Evolutionary conservation across 2,113 vertebrate species (phyloP).

Genomic region (Thomomys bottae): DNA sequence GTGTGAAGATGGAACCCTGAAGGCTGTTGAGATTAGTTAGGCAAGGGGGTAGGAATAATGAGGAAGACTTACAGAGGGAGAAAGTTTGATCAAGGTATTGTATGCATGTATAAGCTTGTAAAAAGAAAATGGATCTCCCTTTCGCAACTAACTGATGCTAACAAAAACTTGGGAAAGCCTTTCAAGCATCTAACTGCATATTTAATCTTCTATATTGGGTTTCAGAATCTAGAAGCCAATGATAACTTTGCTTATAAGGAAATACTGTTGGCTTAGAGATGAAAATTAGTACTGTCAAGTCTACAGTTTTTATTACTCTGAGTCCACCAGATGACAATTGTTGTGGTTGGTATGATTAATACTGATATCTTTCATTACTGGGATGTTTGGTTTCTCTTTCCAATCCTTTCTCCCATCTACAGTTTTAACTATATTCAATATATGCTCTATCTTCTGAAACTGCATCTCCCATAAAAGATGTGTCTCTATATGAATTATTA

Average conservation of each 20-base stretch:
- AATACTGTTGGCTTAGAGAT: background rate
- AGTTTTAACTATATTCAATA: background rate
- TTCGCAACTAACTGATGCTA: too few species aligned
- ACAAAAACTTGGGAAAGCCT: background rate
- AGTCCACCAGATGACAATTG: background rate
- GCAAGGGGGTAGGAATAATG: too few species aligned
- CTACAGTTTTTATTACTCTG: background rate
- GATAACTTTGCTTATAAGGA: background rate
- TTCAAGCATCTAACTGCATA: background rate
- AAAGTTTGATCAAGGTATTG: too few species aligned
- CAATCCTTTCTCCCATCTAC: background rate
- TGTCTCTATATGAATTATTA: conserved; percentile 25
- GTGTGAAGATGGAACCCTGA: too few species aligned
- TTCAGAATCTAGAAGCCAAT: too few species aligned
- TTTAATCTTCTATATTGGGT: background rate
- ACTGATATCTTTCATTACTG: background rate
- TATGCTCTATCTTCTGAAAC: background rate
- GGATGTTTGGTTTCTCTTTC: background rate
- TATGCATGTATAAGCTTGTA: too few species aligned
- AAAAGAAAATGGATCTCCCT: background rate
- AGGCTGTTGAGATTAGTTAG: too few species aligned
- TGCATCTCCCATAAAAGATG: background rate
- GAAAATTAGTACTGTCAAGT: background rate
- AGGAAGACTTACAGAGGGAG: too few species aligned
- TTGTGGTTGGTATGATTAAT: background rate